A percentile compares a stretch with the other conserved stretches of the same genome.
Conservation (phyloP, 2,113 vertebrate genomes). For the Morone saxatilis region DNA sequence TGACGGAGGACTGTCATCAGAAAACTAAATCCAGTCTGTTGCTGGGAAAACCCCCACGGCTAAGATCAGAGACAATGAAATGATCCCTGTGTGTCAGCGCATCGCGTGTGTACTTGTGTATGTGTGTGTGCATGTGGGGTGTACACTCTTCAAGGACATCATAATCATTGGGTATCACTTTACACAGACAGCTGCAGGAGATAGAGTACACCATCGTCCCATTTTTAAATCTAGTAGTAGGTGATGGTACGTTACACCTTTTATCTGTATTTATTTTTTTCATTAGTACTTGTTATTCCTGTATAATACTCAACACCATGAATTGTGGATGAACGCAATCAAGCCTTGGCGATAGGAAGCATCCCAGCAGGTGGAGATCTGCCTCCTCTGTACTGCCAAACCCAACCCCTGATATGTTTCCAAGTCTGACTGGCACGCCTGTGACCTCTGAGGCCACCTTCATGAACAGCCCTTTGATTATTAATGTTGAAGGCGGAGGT, state of each 20-base stretch:
- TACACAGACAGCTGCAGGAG: conserved; percentile 75
- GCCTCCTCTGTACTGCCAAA: not conserved
- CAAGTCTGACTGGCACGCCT: conserved; percentile 34
- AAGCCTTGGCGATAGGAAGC: conserved; percentile 7
- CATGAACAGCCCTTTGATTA: conserved; percentile 69
- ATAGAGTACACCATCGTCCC: conserved; percentile 29
- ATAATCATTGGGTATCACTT: conserved; percentile 69
- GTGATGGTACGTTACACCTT: conserved; percentile 2
- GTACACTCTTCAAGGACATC: conserved; percentile 68
- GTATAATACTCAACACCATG: not conserved
- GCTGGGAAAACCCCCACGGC: conserved; percentile 27
- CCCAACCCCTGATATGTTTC: conserved; percentile 22
- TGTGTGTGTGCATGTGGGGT: not conserved
- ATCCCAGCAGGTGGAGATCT: conserved; percentile 58
- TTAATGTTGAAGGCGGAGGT: conserved; percentile 62
- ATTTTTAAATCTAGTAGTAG: conserved; percentile 29
- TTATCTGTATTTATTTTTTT: not conserved
- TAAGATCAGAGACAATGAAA: conserved; percentile 61
- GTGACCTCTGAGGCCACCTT: conserved; percentile 62
- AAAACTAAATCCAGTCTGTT: conserved; percentile 42
- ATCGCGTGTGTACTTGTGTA: conserved; percentile 2
- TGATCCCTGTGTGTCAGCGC: conserved; percentile 38
- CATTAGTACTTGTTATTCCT: conserved; percentile 6
- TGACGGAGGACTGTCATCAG: conserved; percentile 1
- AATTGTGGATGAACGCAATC: not conserved